These are phyloP conservation scores for Stramonita haemastoma DNA, from an alignment of 2,888 invertebrate species.

Conservation along the genomic window DNA sequence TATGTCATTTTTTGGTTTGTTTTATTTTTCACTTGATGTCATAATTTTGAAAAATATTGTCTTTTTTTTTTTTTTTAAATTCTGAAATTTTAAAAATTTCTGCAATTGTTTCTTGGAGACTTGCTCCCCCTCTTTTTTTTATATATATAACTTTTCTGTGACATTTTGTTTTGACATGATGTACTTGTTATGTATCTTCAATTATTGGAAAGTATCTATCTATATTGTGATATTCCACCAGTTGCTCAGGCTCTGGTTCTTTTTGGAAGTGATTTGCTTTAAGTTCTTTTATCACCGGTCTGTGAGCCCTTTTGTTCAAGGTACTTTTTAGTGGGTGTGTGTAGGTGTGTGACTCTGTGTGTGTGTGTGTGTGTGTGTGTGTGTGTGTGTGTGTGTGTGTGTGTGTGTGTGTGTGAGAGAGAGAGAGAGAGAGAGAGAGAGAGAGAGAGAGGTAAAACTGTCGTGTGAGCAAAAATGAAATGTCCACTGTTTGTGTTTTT, in stretches of 20 bases:
- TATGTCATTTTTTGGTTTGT: background rate
- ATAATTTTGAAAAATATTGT: background rate
- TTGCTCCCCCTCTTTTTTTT: background rate
- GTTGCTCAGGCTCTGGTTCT: background rate
- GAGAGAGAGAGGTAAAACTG: background rate
- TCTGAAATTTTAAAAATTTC: background rate
- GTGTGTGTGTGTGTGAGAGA: background rate
- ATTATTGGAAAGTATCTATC: background rate
- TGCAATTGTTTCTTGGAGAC: background rate
- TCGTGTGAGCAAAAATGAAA: no score
- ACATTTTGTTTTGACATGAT: background rate
- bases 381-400: background rate
- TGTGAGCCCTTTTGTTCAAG: background rate
- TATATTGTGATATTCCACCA: conserved; percentile 20
- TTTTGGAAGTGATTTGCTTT: background rate
- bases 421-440: background rate
- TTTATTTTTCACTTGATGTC: background rate
- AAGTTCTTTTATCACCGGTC: background rate
- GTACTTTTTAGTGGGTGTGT: background rate
- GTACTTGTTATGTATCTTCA: background rate
- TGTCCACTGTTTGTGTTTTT: background rate
- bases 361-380: background rate
- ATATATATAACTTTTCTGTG: background rate
- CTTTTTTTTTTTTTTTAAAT: background rate
- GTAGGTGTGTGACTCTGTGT: background rate